Evolutionary conservation across 53 echinoderm and acorn worm species (phyloP), one percentile per base, ranked within the genome.

Genomic region (Arbacia lixula): DNA sequence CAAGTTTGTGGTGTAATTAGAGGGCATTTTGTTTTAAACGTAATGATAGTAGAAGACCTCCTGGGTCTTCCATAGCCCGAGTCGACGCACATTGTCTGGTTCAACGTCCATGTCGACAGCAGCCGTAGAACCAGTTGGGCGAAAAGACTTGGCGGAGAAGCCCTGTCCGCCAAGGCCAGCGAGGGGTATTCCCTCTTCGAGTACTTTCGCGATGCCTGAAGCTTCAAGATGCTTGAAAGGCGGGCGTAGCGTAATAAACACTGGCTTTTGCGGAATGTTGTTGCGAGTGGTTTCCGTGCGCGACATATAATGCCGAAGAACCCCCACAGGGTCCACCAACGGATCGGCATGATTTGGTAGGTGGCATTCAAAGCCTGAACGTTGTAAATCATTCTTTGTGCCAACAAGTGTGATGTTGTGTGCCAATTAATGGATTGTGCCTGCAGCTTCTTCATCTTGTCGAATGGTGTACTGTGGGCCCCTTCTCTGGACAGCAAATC

Each of bases 311-410:
- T 31, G 36, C 25, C 42, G 36, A 25, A 88, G 41, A 0, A 63
- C 83, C 14, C 35, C 19, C 14, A 88, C 88, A 11, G 88, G 83
- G 63, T 88, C 73, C 49, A 83, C 1, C 60, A 39, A 37, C 4
- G 87, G 14, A 12, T 83, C 60, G 9, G 21, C 56, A 41, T 58
- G 53, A 6, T 60, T 31, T 58, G 50, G 88, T 24, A 86, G 29
- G 20, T 20, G 31, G 17, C 75, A 54, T 34, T 88, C 57, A 35
- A 88, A 88, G 21, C 83, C 83, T 21, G 83, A 43, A 2, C 83
- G 57, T 14, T 36, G 60, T 26, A 62, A 52, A 72, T 88, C 83
- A 84, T 88, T 88, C 30, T 88, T 88, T 41, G 71, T 72, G 9
- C 88, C 84, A 83, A 40, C 28, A 84, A 88, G 73, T 19, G 62